Base-by-base conservation (phyloP, 2,113 vertebrate genomes). In the Miniopterus natalensis region DNA sequence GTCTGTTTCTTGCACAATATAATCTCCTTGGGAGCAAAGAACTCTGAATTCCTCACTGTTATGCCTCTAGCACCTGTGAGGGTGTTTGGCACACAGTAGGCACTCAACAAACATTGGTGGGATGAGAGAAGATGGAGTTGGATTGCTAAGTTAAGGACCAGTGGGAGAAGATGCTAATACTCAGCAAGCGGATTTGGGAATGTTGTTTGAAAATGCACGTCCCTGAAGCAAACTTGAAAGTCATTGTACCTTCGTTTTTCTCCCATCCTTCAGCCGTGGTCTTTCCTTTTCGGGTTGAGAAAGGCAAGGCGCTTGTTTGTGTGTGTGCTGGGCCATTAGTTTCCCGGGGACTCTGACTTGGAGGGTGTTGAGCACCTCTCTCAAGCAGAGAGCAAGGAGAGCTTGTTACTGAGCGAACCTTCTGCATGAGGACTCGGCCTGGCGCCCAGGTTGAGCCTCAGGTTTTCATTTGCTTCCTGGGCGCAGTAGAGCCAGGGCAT, bases 391-490 rank as follows among this genome's bases (percentile, higher is more conserved):
- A 93, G 88, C 94, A 92, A 90, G 65, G 27, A 93, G 68, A 27
- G 68, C 49, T 92, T 96, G 81, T 49, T 51, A 51, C 53, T 36
- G 45, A 68, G 95, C 81, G 94, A 97, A 87, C 36, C 94, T 93
- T 90, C 92, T 92, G 84, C 21, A 47, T 11, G 87, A 97, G 85
- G 79, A 66, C 83, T 70, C 71, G 57, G 66, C 42, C 57, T 45
- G 66, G 18, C 6, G 1, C 89, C 80, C 29, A 40, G 90, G 81
- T 18, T 36, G 87, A 77, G 88, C n/a, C 55, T 88, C 88, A 12
- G 0, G 2, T 65, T 92, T 65, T 95, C 92, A 90, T 97, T 97
- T n/a, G 94, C 81, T 95, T 98, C 96, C 97, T 6, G 65, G 95
- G 79, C 95, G 96, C 71, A 96, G 92, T 42, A 87, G 65, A 92